Conservation (phyloP, 2,797 vertebrate genomes). For the Loris lydekkerianus region DNA sequence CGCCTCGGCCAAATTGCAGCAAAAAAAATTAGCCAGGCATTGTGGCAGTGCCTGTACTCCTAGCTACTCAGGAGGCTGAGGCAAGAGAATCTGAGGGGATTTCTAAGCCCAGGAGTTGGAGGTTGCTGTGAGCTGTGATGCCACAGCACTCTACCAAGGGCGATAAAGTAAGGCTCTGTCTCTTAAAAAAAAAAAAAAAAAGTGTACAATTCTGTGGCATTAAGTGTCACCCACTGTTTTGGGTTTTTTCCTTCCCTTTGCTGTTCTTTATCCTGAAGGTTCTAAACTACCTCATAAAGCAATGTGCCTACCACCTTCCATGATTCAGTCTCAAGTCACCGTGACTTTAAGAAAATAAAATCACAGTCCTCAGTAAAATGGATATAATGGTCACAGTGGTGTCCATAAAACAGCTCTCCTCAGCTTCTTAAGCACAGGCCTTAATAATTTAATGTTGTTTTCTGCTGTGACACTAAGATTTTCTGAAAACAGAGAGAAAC, state of each 20-base stretch:
- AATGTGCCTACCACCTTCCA: background rate
- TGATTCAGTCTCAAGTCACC: conserved; percentile 47
- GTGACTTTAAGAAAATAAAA: conserved; percentile 65
- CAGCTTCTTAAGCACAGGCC: background rate
- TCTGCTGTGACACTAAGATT: background rate
- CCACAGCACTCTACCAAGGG: too few species aligned
- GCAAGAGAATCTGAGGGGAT: too few species aligned
- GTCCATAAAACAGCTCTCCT: conserved; percentile 39
- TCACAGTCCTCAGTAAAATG: conserved; percentile 45
- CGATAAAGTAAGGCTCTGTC: too few species aligned
- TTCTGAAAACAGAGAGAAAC: conserved; percentile 58
- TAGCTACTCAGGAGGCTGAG: too few species aligned
- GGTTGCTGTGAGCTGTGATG: too few species aligned
- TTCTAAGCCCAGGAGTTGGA: too few species aligned
- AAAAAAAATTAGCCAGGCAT: too few species aligned
- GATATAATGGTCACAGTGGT: conserved; percentile 58
- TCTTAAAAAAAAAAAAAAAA: too few species aligned
- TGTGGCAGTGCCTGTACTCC: too few species aligned
- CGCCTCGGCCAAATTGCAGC: too few species aligned
- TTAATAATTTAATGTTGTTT: conserved; percentile 55
- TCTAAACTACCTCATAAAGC: background rate
- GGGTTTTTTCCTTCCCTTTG: background rate
- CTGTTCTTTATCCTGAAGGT: background rate
- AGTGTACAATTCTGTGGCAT: background rate
- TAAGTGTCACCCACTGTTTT: background rate